Percentiles rank a stretch among this genome's conserved stretches.
Conservation (phyloP, 2,113 vertebrate genomes). For the Solenodon paradoxus region DNA sequence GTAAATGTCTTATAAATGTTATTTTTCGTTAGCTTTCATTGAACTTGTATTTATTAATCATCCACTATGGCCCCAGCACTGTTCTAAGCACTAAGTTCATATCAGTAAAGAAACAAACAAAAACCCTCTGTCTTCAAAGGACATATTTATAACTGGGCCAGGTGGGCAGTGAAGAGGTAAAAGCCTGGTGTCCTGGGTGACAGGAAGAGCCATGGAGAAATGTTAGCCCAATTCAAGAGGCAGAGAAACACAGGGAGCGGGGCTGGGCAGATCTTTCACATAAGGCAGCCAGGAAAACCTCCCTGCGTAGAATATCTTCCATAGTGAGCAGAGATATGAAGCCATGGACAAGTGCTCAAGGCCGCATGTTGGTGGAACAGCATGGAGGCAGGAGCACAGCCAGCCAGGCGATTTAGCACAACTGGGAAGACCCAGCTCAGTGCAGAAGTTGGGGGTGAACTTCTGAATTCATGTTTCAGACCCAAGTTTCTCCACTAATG, state of each 20-base stretch:
- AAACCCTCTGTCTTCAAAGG: not conserved
- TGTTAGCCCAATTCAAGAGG: not conserved
- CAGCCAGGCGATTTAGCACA: not conserved
- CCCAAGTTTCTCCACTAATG: not conserved
- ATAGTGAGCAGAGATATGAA: not conserved
- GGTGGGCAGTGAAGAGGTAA: not conserved
- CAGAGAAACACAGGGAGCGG: not conserved
- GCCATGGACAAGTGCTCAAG: not conserved
- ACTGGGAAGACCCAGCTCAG: not conserved
- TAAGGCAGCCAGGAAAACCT: not conserved
- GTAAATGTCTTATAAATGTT: not conserved
- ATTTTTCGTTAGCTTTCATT: constrained; percentile 1
- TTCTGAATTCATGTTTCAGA: not conserved
- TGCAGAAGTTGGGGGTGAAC: not conserved
- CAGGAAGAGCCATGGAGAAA: not conserved
- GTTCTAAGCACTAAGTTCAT: not conserved
- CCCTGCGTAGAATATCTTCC: not conserved
- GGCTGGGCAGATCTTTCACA: not conserved
- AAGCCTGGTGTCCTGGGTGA: not conserved
- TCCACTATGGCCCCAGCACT: not conserved
- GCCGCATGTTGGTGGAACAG: not conserved
- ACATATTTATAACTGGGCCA: not conserved
- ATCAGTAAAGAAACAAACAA: not conserved
- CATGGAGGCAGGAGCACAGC: not conserved
- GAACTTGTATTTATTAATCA: not conserved